Base-by-base conservation (phyloP, 2,113 vertebrate species). In the Athene cunicularia region DNA sequence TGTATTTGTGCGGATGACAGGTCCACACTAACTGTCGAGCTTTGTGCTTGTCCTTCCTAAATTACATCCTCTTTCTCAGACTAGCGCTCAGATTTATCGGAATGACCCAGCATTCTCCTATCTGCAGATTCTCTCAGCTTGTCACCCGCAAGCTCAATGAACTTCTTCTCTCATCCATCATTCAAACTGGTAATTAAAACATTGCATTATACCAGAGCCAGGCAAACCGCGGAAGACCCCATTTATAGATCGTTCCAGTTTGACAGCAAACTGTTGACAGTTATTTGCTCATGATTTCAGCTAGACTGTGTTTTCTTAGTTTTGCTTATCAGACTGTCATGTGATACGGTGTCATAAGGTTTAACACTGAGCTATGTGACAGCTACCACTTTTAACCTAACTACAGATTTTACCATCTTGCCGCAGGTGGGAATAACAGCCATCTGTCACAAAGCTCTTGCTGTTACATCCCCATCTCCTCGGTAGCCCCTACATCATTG, bases 321-420 rank as follows among this genome's bases (percentile, higher is more conserved):
- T 80, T 32, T 91, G 59, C 63, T 81, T 32, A 35, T 30, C 74
- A 68, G 81, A 33, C 56, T 76, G 16, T 33, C 71, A 11, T 3
- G 14, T 50, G 88, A n/a, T 45, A 27, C 0, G 0, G 21, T 58
- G 68, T 55, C 76, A 87, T 81, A 74, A 91, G 37, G 60, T 81
- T 81, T 21, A 52, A 67, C 35, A 50, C 52, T 64, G 41, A 93
- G 80, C 30, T 72, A 12, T 64, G 73, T 93, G 94, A 91, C 95
- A 96, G 90, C 80, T 90, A 79, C 80, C 80, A 89, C 84, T 93
- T 96, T 47, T 30, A 59, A 56, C 32, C 58, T 52, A 66, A 58
- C 47, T 80, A 27, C 19, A 12, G 80, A 43, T 94, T 94, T 93
- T 92, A 22, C 66, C 68, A 6, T 33, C 63, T 47, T 74, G 24